phyloP scores from a whole-genome alignment of 2,113 vertebrate genomes.

The Zosterops hypoxanthus region DNA sequence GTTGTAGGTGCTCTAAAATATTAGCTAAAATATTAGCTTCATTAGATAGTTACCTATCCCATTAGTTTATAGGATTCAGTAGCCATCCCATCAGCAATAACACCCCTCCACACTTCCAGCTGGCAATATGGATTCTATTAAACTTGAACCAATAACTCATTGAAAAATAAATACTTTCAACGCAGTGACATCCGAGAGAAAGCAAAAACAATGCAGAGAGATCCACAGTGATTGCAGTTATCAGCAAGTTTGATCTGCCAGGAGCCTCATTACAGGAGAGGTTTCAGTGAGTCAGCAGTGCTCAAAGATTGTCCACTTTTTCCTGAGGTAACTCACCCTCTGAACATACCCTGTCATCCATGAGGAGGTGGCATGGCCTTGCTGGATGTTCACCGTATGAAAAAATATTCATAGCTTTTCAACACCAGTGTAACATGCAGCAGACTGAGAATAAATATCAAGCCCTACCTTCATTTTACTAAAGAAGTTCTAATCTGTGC shows the following conservation, averaged over 20 bases:
- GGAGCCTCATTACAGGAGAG: neutral
- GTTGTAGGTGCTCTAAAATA: neutral
- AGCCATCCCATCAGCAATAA: neutral
- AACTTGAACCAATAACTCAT: neutral
- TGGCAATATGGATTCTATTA: neutral
- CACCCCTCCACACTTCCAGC: neutral
- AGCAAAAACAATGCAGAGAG: neutral
- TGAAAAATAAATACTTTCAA: neutral
- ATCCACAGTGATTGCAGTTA: neutral
- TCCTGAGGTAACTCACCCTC: neutral
- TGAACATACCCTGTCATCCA: neutral
- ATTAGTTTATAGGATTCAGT: neutral
- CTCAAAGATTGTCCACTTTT: neutral
- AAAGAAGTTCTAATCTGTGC: neutral
- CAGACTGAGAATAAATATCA: neutral
- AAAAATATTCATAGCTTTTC: neutral
- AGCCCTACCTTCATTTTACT: neutral
- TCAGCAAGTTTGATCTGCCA: neutral
- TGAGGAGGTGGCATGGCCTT: neutral
- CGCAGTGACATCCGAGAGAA: neutral
- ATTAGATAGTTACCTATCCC: too few relatives aligned
- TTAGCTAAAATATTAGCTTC: neutral
- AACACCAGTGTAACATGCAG: neutral
- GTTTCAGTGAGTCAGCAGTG: neutral
- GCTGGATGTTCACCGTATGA: neutral